Conservation (phyloP, 2,888 invertebrate genomes). For the Epirrhoe tristata region DNA sequence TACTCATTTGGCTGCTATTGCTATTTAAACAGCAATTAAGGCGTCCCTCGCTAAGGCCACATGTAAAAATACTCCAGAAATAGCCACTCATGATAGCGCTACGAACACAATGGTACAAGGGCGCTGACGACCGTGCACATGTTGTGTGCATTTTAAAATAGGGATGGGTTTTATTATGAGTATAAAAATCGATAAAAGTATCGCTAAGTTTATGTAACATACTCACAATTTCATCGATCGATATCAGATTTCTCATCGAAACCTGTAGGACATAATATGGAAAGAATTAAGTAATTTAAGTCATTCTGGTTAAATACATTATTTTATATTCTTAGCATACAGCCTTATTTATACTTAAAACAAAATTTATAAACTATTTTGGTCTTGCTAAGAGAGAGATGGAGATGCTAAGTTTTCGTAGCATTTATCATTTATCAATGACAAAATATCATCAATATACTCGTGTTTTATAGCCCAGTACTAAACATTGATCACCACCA, state of each 20-base stretch:
- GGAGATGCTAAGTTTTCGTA: too few species aligned
- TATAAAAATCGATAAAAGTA: conserved; percentile 6
- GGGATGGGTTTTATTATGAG: conserved; percentile 14
- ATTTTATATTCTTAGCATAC: too few species aligned
- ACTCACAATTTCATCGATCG: neutral
- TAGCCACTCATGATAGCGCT: conserved; percentile 45
- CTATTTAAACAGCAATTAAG: conserved; percentile 40
- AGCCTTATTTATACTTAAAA: too few species aligned
- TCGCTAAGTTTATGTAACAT: neutral
- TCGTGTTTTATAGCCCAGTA: neutral
- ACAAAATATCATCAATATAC: too few species aligned
- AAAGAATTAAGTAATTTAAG: too few species aligned
- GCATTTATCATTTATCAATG: too few species aligned
- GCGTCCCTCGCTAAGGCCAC: conserved; percentile 32
- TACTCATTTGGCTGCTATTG: conserved; percentile 23
- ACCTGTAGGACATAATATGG: too few species aligned
- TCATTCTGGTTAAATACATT: too few species aligned
- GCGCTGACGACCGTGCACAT: conserved; percentile 45
- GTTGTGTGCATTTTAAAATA: conserved; percentile 39
- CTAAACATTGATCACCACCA: neutral
- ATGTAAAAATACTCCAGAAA: conserved; percentile 42
- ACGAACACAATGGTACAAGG: conserved; percentile 43
- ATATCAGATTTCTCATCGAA: neutral
- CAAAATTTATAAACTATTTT: too few species aligned
- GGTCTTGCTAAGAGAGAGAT: too few species aligned